phyloP scores from a whole-genome alignment of 2,797 vertebrate species.

The Parotocinclus haroldoi region DNA sequence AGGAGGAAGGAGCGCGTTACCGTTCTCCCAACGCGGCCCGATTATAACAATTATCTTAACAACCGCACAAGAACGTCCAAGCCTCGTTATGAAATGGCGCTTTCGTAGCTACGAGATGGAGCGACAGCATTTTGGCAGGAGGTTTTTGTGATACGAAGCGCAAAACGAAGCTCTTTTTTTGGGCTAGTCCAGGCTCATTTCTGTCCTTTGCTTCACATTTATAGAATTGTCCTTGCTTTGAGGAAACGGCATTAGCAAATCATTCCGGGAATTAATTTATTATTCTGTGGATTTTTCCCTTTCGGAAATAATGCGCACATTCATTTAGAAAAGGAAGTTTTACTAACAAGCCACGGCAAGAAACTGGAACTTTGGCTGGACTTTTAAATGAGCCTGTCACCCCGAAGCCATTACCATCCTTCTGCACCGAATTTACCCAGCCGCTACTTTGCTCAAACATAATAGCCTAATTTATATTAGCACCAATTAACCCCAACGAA shows the following conservation, averaged over 20 bases:
- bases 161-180: conserved; percentile 27
- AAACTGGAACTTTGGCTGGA: conserved; percentile 7
- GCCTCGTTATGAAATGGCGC: conserved; percentile 27
- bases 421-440: conserved; percentile 22
- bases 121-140: conserved; percentile 32
- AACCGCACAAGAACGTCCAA: conserved; percentile 44
- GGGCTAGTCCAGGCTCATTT: conserved; percentile 8
- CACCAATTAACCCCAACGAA: conserved; percentile 47
- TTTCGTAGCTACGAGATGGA: conserved; percentile 37
- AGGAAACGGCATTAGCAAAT: conserved; percentile 8
- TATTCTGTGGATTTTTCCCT: background rate
- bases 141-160: conserved; percentile 34
- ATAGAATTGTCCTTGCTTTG: conserved; percentile 5
- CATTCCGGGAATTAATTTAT: background rate
- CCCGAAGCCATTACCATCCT: conserved; percentile 11
- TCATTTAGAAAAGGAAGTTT: background rate
- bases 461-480: conserved; percentile 53
- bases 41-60: conserved; percentile 59
- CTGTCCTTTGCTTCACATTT: conserved; percentile 9
- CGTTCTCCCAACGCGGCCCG: conserved; percentile 50
- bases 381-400: conserved; percentile 6
- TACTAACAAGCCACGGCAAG: conserved; percentile 1
- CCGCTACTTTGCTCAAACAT: conserved; percentile 40
- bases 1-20: conserved; percentile 30
- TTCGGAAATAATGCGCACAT: background rate